Conservation (phyloP, 2,888 invertebrate genomes). For the Scaptomyza tumidula region DNA sequence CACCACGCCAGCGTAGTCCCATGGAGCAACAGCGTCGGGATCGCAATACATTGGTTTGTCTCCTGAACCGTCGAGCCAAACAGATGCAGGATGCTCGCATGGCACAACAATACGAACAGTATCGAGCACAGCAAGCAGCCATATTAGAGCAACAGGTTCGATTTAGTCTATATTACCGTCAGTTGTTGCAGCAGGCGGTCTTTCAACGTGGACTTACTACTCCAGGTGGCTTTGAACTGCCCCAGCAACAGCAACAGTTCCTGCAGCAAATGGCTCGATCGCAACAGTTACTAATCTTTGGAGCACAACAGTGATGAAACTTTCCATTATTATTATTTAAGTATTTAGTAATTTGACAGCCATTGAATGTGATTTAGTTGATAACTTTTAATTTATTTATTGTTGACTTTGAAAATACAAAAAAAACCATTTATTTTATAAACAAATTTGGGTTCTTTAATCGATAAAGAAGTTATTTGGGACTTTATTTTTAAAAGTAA, state of each 20-base stretch:
- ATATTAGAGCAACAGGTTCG: conserved; percentile 68
- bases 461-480: no score
- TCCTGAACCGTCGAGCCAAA: conserved; percentile 61
- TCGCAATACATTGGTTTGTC: conserved; percentile 69
- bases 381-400: conserved; percentile 50
- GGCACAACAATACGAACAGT: conserved; percentile 63
- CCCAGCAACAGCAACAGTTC: conserved; percentile 66
- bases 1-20: conserved; percentile 50
- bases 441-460: background rate
- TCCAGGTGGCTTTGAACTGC: conserved; percentile 22
- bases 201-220: conserved; percentile 42
- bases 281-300: conserved; percentile 64
- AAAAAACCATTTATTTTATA: background rate
- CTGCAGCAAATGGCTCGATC: conserved; percentile 70
- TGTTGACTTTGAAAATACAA: conserved; percentile 49
- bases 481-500: no score
- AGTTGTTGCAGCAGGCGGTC: conserved; percentile 65
- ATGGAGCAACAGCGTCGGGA: conserved; percentile 79
- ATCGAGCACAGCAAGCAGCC: conserved; percentile 52
- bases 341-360: conserved; percentile 34
- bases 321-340: no score
- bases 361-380: conserved; percentile 60
- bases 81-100: conserved; percentile 61
- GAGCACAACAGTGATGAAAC: conserved; percentile 33
- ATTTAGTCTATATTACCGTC: conserved; percentile 70